phyloP scores from a whole-genome alignment of 2,888 invertebrate genomes.

The Leptinotarsa tumamoca region DNA sequence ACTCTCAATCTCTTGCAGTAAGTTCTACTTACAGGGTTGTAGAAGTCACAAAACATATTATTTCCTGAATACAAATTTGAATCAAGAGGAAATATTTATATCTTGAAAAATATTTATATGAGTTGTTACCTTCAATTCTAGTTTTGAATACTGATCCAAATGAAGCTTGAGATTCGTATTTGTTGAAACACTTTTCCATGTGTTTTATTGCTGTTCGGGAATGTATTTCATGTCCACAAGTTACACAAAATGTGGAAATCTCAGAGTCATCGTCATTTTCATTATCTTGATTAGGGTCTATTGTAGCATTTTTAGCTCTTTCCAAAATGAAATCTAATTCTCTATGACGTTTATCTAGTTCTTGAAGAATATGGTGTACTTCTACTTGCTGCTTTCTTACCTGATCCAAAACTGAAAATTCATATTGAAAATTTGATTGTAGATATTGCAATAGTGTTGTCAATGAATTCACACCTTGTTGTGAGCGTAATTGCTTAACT shows the following conservation, averaged over 20 bases:
- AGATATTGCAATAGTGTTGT: not conserved
- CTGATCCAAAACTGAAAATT: constrained; percentile 63
- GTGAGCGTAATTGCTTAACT: too few species aligned
- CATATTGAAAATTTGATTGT: not conserved
- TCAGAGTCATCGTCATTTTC: constrained; percentile 76
- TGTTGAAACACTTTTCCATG: constrained; percentile 98
- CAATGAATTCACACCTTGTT: too few species aligned
- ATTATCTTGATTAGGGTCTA: constrained; percentile 75
- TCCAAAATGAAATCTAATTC: constrained; percentile 86
- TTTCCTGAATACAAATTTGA: constrained; percentile 68
- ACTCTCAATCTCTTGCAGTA: constrained; percentile 96
- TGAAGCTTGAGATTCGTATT: constrained; percentile 97
- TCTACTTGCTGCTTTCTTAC: constrained; percentile 83
- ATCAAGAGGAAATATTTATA: too few species aligned
- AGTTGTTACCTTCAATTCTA: constrained; percentile 80
- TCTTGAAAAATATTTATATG: too few species aligned
- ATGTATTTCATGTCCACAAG: constrained; percentile 96
- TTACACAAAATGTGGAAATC: constrained; percentile 93
- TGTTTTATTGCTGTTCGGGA: constrained; percentile 93
- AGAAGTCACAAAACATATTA: constrained; percentile 98
- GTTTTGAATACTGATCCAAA: constrained; percentile 96
- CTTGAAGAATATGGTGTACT: constrained; percentile 82
- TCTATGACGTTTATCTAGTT: constrained; percentile 80
- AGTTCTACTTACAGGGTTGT: constrained; percentile 87
- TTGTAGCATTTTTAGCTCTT: constrained; percentile 78